Evolutionary conservation across 2,113 vertebrate genomes (phyloP), one percentile per base, ranked within the genome.

Genomic region (Nesoenas mayeri): DNA sequence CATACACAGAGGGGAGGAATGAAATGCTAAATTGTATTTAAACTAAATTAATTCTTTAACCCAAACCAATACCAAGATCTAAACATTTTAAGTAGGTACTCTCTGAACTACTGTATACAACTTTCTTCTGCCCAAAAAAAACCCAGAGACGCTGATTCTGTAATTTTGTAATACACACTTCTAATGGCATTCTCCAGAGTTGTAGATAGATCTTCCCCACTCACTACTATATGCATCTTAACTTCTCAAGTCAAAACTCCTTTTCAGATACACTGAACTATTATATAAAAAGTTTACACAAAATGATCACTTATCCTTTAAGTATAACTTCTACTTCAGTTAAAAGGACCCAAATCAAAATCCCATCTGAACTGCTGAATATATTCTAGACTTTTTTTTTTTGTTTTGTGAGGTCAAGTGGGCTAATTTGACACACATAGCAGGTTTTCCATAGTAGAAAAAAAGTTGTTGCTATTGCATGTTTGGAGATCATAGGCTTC

Each of bases 381-480:
- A 91, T 88, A 64, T 12, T 70, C 29, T 83, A 83, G 44, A 60
- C 21, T 15, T 42, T 44, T 11, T 38, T 38, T 38, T 38, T 42
- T 44, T 12, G 66, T 21, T 70, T 21, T 4, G 88, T 18, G 20
- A 91, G 84, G 71, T 96, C 70, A 79, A 70, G 79, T 74, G 57
- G 82, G 60, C 18, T 90, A 74, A 82, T 95, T 80, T 90, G 94
- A 79, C 80, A 50, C 94, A 85, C 67, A 69, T 95, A 86, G 66
- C 84, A 93, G 75, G 79, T 91, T 91, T 93, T 96, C 89, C 51
- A 80, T 95, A 91, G 78, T 94, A 74, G 77, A 93, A 95, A 86
- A 84, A 75, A 88, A 91, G 84, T 36, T 96, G 61, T 97, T 97
- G 57, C 75, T 95, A 82, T 93, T 97, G 96, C 96, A 93, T 95